Evolutionary conservation across 2,888 invertebrate genomes (phyloP), one percentile per base, ranked within the genome.

Genomic region (Cacoxenus indagator): DNA sequence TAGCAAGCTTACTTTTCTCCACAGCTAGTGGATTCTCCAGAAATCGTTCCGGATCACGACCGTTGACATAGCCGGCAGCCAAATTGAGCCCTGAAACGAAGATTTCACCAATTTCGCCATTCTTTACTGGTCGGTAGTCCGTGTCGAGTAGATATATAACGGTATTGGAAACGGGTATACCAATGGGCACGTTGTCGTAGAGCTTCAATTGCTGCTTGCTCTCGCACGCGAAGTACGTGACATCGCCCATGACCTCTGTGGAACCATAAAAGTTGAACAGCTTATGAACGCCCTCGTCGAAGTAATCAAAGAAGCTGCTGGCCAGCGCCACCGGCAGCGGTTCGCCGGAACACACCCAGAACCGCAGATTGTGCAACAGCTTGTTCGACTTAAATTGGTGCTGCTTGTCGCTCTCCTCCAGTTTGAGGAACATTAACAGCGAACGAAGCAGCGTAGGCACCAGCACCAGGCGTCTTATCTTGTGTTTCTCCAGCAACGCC

Each of bases 181-280:
- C 95, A 75, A 97, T 96, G 1, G 96, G 96, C 64, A 96, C 91
- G 76, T 93, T 94, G 8, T 92, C 91, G 68, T 90, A 89, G 68
- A 89, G 86, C 71, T 91, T 90, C 69, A 95, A 80, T 74, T 94
- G 92, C 4, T 89, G 90, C 14, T 88, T 83, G 64, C 89, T 90
- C 69, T 90, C 91, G 77, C 96, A 89, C 0, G 93, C 90, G 76
- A 93, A 92, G 81, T 91, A 96, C 0, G 96, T 95, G 1, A 96
- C 95, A 84, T 96, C 96, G 0, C 95, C 96, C 93, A 96, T 96
- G 0, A 96, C 92, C 86, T 97, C 97, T 0, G 96, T 96, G 75
- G 96, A 95, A 0, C 97, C 97, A 81, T 96, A 96, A 84, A 96
- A 96, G 85, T 96, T 97, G 65, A 95, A 95, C 48, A 97, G 88